These are phyloP conservation scores for Nomada fucata DNA, from an alignment of 2,888 invertebrate genomes.

Conservation along the genomic window DNA sequence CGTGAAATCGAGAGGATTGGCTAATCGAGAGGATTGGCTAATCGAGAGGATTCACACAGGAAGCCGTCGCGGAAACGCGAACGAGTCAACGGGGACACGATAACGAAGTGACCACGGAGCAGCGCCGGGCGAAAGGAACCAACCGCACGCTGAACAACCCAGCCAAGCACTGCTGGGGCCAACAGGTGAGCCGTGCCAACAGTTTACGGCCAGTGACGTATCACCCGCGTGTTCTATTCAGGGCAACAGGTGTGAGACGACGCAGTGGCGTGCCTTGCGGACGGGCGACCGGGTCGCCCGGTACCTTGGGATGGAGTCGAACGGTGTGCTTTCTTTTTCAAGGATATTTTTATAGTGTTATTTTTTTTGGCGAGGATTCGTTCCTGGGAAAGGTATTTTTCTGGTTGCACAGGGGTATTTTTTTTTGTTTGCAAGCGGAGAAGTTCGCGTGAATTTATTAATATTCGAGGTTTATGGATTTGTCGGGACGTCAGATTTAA, in stretches of 20 bases:
- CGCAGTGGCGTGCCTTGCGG: conserved; percentile 39
- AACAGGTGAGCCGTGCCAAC: conserved; percentile 80
- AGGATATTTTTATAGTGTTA: no score
- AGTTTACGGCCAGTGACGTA: conserved; percentile 77
- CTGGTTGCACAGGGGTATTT: no score
- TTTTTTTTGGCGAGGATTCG: no score
- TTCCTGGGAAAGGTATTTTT: no score
- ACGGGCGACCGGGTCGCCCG: background rate
- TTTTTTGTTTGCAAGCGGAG: no score
- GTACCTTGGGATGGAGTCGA: no score
- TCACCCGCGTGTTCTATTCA: conserved; percentile 64
- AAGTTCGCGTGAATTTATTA: no score
- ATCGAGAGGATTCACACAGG: background rate
- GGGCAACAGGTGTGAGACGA: conserved; percentile 72
- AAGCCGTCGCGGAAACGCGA: background rate
- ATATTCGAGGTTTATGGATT: no score
- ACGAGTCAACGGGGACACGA: conserved; percentile 13
- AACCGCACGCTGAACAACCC: conserved; percentile 76
- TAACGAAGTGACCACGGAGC: conserved; percentile 34
- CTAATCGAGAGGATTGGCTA: background rate
- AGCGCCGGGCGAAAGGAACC: conserved; percentile 68
- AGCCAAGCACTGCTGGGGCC: conserved; percentile 77
- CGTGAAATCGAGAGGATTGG: background rate
- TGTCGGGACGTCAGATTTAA: no score
- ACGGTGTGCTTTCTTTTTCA: no score